These are phyloP conservation scores for Bathynomus jamesi DNA, from an alignment of 1,140 invertebrate species.

Conservation along the genomic window DNA sequence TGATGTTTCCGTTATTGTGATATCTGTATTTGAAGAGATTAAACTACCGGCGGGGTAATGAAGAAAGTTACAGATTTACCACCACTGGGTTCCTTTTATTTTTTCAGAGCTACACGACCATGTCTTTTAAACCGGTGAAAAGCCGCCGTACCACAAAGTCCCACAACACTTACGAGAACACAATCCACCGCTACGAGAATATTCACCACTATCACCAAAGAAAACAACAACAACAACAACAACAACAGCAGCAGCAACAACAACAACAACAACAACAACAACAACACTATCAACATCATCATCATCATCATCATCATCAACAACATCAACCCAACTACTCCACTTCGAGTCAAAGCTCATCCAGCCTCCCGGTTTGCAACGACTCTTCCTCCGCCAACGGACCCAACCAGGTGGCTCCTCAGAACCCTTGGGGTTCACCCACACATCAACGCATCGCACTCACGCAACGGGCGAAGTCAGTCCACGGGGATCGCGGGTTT, in stretches of 20 bases:
- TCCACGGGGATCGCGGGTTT: neutral
- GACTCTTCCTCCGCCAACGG: neutral
- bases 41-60: no score
- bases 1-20: no score
- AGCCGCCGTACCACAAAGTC: constrained; percentile 14
- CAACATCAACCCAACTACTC: no score
- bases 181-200: constrained; percentile 11
- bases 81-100: neutral
- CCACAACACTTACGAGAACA: constrained; percentile 1
- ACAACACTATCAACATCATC: no score
- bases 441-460: neutral
- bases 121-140: constrained; percentile 19
- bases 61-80: no score
- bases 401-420: neutral
- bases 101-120: constrained; percentile 5
- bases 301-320: no score
- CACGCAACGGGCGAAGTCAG: neutral
- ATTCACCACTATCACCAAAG: neutral
- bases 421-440: neutral
- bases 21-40: no score
- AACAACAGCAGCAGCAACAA: no score
- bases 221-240: no score
- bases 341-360: neutral
- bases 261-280: no score
- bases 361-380: neutral